phyloP scores from a whole-genome alignment of 2,888 invertebrate species.

The Caenorhabditis becei region DNA sequence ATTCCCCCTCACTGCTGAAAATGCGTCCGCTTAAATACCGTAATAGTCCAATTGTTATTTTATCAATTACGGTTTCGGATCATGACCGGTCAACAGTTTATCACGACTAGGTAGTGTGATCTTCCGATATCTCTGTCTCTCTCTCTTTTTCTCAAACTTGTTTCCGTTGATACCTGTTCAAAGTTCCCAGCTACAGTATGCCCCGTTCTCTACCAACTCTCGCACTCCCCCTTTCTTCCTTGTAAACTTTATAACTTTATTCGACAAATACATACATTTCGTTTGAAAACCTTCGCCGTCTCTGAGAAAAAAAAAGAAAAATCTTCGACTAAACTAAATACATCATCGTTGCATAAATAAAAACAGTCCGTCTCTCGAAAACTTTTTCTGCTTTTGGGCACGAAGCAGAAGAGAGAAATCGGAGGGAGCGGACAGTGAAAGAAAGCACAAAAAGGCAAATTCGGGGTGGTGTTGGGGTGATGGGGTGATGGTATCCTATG shows the following conservation, averaged over 20 bases:
- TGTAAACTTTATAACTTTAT: constrained; percentile 14
- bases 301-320: neutral
- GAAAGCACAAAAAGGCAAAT: constrained; percentile 52
- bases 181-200: too few relatives aligned
- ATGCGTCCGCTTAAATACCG: too few relatives aligned
- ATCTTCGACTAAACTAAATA: constrained; percentile 20
- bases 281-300: neutral
- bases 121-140: neutral
- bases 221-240: too few relatives aligned
- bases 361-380: neutral
- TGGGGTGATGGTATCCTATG: neutral
- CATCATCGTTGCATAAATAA: constrained; percentile 54
- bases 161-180: neutral
- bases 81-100: too few relatives aligned
- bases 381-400: constrained; percentile 26
- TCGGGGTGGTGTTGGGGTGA: too few relatives aligned
- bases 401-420: neutral
- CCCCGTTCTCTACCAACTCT: too few relatives aligned
- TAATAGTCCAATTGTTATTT: too few relatives aligned
- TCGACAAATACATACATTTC: constrained; percentile 31
- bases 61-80: too few relatives aligned
- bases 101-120: too few relatives aligned
- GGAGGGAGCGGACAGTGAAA: neutral
- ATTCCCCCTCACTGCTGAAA: too few relatives aligned
- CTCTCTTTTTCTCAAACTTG: neutral